Conservation (phyloP, 2,113 vertebrate genomes). For the Struthio camelus region DNA sequence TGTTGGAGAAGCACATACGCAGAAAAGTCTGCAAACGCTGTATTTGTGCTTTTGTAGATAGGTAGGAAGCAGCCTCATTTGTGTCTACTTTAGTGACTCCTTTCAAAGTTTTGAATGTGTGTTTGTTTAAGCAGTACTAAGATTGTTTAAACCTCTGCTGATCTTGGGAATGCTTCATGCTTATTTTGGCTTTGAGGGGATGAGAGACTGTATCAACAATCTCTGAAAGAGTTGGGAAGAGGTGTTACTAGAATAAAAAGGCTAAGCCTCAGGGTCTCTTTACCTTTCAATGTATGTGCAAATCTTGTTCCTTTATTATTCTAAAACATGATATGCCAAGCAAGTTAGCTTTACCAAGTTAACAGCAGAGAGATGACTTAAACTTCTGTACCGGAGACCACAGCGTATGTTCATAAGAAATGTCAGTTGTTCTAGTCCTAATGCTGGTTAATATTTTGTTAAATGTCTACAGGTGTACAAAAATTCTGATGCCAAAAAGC, state of each 20-base stretch:
- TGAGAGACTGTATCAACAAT: background rate
- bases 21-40: background rate
- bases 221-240: background rate
- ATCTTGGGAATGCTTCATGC: background rate
- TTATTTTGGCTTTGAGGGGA: background rate
- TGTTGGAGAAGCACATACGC: background rate
- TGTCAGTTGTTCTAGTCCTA: background rate
- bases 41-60: background rate
- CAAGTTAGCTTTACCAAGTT: background rate
- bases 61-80: background rate
- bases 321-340: background rate
- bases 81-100: background rate
- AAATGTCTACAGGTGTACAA: background rate
- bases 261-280: background rate
- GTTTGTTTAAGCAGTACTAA: background rate
- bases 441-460: background rate
- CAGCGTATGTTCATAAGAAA: background rate
- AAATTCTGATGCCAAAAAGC: background rate
- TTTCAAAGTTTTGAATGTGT: background rate
- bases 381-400: background rate
- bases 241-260: background rate
- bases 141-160: background rate
- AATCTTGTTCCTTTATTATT: background rate
- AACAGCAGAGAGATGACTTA: conserved; percentile 4
- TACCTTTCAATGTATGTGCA: background rate